Conservation (phyloP, 2,888 invertebrate species). For the Trichogramma dendrolimi region DNA sequence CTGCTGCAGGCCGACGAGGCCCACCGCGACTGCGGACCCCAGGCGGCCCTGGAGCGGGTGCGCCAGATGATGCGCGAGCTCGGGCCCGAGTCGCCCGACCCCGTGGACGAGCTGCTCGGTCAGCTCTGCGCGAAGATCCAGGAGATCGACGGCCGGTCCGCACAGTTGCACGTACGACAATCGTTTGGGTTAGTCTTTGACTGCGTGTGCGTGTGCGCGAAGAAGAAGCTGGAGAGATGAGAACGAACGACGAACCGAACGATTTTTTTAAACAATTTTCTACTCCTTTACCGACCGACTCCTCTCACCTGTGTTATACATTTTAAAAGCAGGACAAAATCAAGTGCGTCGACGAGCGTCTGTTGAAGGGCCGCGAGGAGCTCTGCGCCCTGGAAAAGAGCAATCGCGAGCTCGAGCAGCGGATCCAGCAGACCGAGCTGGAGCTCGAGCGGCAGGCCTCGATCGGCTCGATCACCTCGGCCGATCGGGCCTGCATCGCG, state of each 20-base stretch:
- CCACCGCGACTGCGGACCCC: not conserved
- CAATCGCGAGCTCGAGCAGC: slow-evolving; percentile 39
- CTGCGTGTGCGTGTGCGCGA: not conserved
- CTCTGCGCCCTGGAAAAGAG: slow-evolving; percentile 39
- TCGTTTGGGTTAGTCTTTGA: slow-evolving; percentile 12
- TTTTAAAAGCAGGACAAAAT: slow-evolving; percentile 40
- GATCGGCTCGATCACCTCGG: slow-evolving; percentile 39
- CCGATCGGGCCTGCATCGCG: slow-evolving; percentile 41
- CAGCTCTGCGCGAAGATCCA: slow-evolving; percentile 33
- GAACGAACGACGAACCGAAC: slow-evolving; percentile 27
- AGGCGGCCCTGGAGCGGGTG: slow-evolving; percentile 36
- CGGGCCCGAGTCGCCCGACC: slow-evolving; percentile 35
- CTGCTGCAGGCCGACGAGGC: slow-evolving; percentile 32
- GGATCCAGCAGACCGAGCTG: slow-evolving; percentile 33
- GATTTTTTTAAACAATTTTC: no score
- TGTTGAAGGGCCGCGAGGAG: slow-evolving; percentile 43
- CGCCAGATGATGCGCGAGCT: slow-evolving; percentile 40
- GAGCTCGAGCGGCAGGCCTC: slow-evolving; percentile 28
- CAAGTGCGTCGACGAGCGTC: slow-evolving; percentile 41
- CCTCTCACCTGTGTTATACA: no score
- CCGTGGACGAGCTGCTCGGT: slow-evolving; percentile 38
- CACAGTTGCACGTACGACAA: slow-evolving; percentile 41
- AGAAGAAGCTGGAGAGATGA: not conserved
- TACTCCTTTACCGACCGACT: no score
- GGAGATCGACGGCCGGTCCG: slow-evolving; percentile 39